Evolutionary conservation across 2,113 vertebrate species (phyloP).

Genomic region (Peromyscus polionotus): DNA sequence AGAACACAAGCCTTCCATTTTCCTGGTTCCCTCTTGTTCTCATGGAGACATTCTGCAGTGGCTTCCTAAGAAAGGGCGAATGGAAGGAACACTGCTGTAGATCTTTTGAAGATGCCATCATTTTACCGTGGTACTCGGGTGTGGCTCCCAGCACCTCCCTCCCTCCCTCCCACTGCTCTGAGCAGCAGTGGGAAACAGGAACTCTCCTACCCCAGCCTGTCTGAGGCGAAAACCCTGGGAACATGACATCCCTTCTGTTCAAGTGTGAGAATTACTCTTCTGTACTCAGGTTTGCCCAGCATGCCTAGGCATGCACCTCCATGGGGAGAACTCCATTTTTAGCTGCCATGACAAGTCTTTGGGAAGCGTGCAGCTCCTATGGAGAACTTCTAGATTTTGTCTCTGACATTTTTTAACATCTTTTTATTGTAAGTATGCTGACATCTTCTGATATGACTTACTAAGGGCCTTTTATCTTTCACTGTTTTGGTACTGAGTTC

Average conservation of each 20-base stretch:
- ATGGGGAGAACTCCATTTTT: neutral
- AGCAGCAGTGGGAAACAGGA: neutral
- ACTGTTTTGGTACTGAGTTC: neutral
- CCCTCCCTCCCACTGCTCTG: neutral
- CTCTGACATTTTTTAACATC: neutral
- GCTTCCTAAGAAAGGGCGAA: neutral
- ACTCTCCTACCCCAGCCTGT: neutral
- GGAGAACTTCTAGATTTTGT: slow-evolving; percentile 8
- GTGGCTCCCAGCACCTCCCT: neutral
- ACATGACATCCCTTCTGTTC: neutral
- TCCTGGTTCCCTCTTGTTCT: slow-evolving; percentile 23
- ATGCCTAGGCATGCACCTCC: too few relatives aligned
- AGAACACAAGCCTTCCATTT: neutral
- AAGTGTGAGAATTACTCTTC: slow-evolving; percentile 22
- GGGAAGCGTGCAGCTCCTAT: neutral
- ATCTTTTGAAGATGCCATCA: neutral
- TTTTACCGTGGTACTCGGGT: neutral
- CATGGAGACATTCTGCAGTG: neutral
- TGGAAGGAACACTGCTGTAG: neutral
- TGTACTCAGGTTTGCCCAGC: neutral
- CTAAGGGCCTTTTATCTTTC: neutral
- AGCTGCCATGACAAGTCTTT: neutral
- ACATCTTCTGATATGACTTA: slow-evolving; percentile 41
- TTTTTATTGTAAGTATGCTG: neutral
- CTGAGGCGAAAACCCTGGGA: neutral